These are phyloP conservation scores for Orbicella faveolata DNA, from an alignment of 64 coral and sea anemone species.

Conservation along the genomic window DNA sequence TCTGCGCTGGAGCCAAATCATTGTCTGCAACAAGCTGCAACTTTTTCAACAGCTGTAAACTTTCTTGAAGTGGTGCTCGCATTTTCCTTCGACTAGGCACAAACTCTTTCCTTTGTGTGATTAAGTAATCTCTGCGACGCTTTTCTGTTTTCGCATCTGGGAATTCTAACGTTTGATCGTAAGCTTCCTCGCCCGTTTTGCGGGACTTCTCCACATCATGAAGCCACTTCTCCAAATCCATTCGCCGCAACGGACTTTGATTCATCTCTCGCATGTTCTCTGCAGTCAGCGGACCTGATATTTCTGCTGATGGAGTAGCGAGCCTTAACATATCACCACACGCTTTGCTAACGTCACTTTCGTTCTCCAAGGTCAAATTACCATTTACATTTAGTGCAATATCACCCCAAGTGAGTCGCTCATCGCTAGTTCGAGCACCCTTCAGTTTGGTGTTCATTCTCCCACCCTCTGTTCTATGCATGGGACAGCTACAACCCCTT, in stretches of 20 bases:
- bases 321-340: not conserved
- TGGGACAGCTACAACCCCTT: not conserved
- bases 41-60: slow-evolving; percentile 20
- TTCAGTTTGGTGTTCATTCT: not conserved
- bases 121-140: not conserved
- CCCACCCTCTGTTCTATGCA: not conserved
- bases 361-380: not conserved
- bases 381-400: not conserved
- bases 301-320: not conserved
- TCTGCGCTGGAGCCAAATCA: not conserved
- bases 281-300: not conserved
- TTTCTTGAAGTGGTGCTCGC: slow-evolving; percentile 12
- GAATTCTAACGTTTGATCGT: not conserved
- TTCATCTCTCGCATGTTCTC: not conserved
- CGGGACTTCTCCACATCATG: slow-evolving; percentile 22
- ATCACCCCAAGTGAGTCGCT: slow-evolving; percentile 27
- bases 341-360: not conserved
- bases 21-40: not conserved
- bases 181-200: not conserved
- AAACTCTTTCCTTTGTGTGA: not conserved
- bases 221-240: slow-evolving; percentile 51
- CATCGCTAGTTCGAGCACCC: not conserved
- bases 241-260: not conserved
- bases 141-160: not conserved
- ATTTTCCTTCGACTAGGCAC: not conserved